Evolutionary conservation across 2,113 vertebrate genomes (phyloP).

Genomic region (Callospermophilus lateralis): DNA sequence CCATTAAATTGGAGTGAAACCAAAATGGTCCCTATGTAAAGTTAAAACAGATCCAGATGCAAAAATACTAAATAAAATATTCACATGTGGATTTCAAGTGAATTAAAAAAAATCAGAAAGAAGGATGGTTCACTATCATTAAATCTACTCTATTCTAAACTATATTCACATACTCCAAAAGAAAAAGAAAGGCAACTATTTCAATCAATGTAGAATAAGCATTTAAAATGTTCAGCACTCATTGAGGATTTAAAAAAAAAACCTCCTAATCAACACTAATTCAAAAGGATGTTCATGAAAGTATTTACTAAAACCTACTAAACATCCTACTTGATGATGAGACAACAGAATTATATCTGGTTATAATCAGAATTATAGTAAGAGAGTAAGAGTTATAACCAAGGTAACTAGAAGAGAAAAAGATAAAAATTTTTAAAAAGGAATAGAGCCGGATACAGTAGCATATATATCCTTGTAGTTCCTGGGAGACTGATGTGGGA

Average conservation of each 20-base stretch:
- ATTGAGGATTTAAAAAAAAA: not conserved
- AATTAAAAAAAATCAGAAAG: slow-evolving; percentile 30
- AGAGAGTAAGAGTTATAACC: not conserved
- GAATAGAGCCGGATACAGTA: not conserved
- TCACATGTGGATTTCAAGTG: not conserved
- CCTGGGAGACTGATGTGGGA: not conserved
- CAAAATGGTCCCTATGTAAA: not conserved
- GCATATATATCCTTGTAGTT: not conserved
- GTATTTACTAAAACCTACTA: not conserved
- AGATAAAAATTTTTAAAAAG: not conserved
- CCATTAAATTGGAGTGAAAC: not conserved
- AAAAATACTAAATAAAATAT: slow-evolving; percentile 52
- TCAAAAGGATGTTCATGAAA: slow-evolving; percentile 4
- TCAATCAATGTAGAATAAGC: not conserved
- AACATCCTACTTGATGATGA: not conserved
- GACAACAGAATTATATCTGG: not conserved
- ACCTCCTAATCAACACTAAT: not conserved
- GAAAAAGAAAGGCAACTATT: not conserved
- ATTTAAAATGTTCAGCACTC: not conserved
- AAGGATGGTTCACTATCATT: not conserved
- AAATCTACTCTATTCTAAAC: slow-evolving; percentile 4
- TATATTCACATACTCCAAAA: not conserved
- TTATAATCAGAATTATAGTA: not conserved
- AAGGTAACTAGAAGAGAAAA: not conserved
- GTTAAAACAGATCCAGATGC: not conserved